These are phyloP conservation scores for Parelbella ahira DNA, from an alignment of 2,888 invertebrate species.

Conservation along the genomic window DNA sequence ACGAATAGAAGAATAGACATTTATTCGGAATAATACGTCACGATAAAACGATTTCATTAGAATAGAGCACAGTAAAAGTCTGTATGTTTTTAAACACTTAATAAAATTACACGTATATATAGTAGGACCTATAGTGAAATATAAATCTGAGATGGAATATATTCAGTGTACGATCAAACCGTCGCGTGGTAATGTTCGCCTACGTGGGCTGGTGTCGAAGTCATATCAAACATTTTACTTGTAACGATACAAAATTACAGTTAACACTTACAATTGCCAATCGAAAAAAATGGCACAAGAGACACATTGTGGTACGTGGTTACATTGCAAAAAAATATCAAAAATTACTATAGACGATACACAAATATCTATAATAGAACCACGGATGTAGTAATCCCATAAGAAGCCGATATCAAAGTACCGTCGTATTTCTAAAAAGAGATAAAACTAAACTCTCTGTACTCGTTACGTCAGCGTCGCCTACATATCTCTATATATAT, in stretches of 20 bases:
- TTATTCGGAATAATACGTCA: slow-evolving; percentile 35
- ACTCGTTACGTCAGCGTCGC: slow-evolving; percentile 14
- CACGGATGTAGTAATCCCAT: too few species aligned
- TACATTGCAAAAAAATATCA: too few species aligned
- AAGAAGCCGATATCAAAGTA: too few species aligned
- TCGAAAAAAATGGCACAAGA: slow-evolving; percentile 27
- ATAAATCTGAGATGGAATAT: slow-evolving; percentile 36
- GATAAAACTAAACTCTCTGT: slow-evolving; percentile 7
- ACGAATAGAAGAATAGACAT: slow-evolving; percentile 37
- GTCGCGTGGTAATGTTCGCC: too few species aligned
- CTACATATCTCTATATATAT: slow-evolving; percentile 14
- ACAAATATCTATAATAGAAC: too few species aligned
- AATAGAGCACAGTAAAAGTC: slow-evolving; percentile 36
- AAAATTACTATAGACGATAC: too few species aligned
- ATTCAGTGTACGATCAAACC: too few species aligned
- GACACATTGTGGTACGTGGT: too few species aligned
- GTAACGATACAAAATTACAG: slow-evolving; percentile 17
- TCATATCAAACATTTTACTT: slow-evolving; percentile 29
- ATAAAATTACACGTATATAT: slow-evolving; percentile 39
- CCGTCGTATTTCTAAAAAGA: too few species aligned
- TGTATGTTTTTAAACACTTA: slow-evolving; percentile 39
- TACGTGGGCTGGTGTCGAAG: slow-evolving; percentile 33
- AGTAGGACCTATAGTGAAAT: slow-evolving; percentile 33
- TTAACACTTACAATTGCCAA: slow-evolving; percentile 2
- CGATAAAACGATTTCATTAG: slow-evolving; percentile 37